phyloP scores from a whole-genome alignment of 2,797 vertebrate species.

The Cryptoblepharus egeriae region DNA sequence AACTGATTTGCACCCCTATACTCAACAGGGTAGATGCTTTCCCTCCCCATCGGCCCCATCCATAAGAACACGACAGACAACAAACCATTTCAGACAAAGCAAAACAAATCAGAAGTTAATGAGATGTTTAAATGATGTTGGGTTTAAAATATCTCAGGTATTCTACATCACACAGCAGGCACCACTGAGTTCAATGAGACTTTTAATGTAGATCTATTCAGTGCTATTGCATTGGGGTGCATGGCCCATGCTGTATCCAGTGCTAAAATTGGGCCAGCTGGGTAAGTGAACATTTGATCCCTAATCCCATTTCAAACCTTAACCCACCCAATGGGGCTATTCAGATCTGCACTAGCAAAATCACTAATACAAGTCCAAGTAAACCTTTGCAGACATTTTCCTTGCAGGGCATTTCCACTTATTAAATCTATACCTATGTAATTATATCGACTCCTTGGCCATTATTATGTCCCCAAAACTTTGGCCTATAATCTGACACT shows the following conservation, averaged over 20 bases:
- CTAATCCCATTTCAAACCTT: too few relatives aligned
- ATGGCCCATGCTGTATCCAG: too few relatives aligned
- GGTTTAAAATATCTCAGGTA: neutral
- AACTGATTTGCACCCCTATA: constrained; percentile 10
- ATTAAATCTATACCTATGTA: neutral
- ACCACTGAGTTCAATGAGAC: too few relatives aligned
- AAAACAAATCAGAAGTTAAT: neutral
- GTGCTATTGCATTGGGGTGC: too few relatives aligned
- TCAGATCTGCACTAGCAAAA: too few relatives aligned
- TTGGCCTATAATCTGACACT: neutral
- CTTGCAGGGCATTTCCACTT: constrained; percentile 16
- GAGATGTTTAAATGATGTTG: constrained; percentile 6
- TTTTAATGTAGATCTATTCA: too few relatives aligned
- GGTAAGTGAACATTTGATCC: too few relatives aligned
- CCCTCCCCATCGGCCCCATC: neutral
- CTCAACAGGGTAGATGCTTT: constrained; percentile 2
- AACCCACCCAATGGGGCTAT: too few relatives aligned
- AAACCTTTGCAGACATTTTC: too few relatives aligned
- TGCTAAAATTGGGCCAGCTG: too few relatives aligned
- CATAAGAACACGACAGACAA: neutral
- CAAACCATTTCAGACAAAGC: neutral
- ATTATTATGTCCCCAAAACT: neutral
- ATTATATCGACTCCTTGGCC: neutral
- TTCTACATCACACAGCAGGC: neutral
- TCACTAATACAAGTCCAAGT: too few relatives aligned